Evolutionary conservation across 2,797 vertebrate genomes (phyloP).

Genomic region (Fistularia tabacaria): DNA sequence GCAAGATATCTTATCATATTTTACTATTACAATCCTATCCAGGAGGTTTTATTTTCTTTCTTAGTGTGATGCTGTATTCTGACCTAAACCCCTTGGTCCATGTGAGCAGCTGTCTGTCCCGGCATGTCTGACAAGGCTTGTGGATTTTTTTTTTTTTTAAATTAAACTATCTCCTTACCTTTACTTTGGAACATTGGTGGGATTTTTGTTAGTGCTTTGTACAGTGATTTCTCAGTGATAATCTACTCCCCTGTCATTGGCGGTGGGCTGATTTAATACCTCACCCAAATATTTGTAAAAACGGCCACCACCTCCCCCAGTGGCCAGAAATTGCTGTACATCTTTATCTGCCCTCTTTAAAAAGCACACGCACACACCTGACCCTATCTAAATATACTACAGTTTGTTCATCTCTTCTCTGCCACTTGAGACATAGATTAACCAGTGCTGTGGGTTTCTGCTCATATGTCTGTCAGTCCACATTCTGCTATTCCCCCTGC

Average conservation of each 20-base stretch:
- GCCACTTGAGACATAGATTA: constrained; percentile 9
- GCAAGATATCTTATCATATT: too few species aligned
- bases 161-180: too few species aligned
- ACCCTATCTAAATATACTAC: constrained; percentile 8
- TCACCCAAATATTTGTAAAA: constrained; percentile 31
- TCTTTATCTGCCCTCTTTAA: constrained; percentile 1
- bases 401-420: constrained; percentile 15
- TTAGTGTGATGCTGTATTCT: not conserved
- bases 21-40: too few species aligned
- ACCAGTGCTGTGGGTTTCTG: constrained; percentile 12
- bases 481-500: not conserved
- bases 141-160: too few species aligned
- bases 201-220: constrained; percentile 52
- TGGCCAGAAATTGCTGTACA: constrained; percentile 19
- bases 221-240: constrained; percentile 44
- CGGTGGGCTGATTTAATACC: constrained; percentile 46
- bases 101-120: constrained; percentile 20
- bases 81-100: constrained; percentile 41
- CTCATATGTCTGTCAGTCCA: constrained; percentile 13
- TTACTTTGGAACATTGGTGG: constrained; percentile 16
- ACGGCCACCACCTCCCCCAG: not conserved
- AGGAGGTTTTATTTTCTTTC: too few species aligned
- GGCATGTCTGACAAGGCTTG: not conserved
- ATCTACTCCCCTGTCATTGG: constrained; percentile 21
- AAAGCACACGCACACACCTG: not conserved